These are phyloP conservation scores for Cerastis rubricosa DNA, from an alignment of 2,888 invertebrate genomes.

Conservation along the genomic window DNA sequence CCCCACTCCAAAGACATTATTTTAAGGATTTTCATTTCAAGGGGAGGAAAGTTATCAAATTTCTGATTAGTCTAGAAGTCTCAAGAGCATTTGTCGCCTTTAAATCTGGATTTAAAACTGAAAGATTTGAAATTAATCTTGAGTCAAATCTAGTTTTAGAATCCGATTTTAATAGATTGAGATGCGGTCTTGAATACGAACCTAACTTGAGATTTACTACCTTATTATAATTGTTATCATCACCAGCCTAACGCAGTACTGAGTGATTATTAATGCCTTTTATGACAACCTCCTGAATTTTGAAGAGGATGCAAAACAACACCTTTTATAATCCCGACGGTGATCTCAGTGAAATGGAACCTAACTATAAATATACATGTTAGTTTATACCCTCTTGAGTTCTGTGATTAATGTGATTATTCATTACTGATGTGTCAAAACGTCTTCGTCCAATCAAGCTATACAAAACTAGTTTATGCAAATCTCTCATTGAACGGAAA, in stretches of 20 bases:
- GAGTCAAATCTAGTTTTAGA: not conserved
- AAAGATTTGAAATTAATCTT: constrained; percentile 2
- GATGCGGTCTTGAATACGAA: not conserved
- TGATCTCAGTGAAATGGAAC: too few relatives aligned
- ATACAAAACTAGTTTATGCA: too few relatives aligned
- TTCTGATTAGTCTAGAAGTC: not conserved
- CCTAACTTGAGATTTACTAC: not conserved
- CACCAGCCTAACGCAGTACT: not conserved
- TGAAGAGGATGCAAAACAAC: too few relatives aligned
- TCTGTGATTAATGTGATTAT: not conserved
- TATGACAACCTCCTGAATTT: too few relatives aligned
- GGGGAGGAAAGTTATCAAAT: not conserved
- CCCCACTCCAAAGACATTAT: not conserved
- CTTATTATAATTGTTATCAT: not conserved
- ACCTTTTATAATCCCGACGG: too few relatives aligned
- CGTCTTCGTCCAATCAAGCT: not conserved
- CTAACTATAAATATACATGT: not conserved
- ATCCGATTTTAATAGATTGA: not conserved
- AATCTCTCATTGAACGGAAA: too few relatives aligned
- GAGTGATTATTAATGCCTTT: too few relatives aligned
- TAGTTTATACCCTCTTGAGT: not conserved
- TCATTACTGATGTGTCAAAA: not conserved
- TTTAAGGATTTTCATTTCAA: constrained; percentile 12
- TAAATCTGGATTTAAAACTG: not conserved
- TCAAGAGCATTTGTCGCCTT: not conserved